Evolutionary conservation across 2,888 invertebrate species (phyloP).

Genomic region (Mythimna lalbum): DNA sequence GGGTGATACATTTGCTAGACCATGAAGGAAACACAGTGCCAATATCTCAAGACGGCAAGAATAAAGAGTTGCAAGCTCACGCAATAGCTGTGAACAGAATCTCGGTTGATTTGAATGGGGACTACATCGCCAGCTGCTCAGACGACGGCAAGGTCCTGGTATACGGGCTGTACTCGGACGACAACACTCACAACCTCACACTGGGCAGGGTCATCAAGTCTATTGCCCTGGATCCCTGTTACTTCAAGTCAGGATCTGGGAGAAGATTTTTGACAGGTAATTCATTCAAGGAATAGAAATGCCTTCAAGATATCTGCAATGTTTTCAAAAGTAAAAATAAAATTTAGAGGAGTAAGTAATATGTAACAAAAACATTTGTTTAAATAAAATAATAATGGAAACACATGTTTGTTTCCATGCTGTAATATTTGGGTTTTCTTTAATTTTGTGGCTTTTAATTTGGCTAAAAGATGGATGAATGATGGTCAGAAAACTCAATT

Average conservation of each 20-base stretch:
- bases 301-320: background rate
- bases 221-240: slow-evolving; percentile 96
- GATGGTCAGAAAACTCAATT: background rate
- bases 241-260: slow-evolving; percentile 94
- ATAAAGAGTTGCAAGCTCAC: slow-evolving; percentile 94
- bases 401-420: background rate
- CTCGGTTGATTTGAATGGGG: slow-evolving; percentile 98
- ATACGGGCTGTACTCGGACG: slow-evolving; percentile 96
- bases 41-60: slow-evolving; percentile 90
- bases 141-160: slow-evolving; percentile 97
- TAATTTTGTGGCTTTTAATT: background rate
- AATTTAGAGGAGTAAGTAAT: background rate
- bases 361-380: background rate
- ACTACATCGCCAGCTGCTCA: slow-evolving; percentile 97
- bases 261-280: slow-evolving; percentile 94
- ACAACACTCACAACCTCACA: slow-evolving; percentile 94
- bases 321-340: background rate
- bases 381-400: slow-evolving; percentile 2
- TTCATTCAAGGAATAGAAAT: background rate
- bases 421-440: background rate
- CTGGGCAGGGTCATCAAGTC: slow-evolving; percentile 96
- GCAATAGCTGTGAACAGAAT: slow-evolving; percentile 98
- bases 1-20: slow-evolving; percentile 96
- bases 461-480: background rate
- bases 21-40: slow-evolving; percentile 96